Evolutionary conservation across 2,888 invertebrate species (phyloP).

Genomic region (Acleris sparsana): DNA sequence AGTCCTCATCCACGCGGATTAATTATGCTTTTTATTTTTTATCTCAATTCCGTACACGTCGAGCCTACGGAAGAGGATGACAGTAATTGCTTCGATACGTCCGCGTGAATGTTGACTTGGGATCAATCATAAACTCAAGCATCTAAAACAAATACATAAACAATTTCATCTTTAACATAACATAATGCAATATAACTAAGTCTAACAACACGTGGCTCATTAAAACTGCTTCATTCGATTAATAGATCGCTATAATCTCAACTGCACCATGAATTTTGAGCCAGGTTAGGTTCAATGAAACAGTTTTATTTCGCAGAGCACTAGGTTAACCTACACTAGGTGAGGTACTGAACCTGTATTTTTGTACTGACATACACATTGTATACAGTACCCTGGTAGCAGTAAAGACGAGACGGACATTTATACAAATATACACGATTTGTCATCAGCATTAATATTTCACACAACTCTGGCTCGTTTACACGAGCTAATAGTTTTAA

Average conservation of each 20-base stretch:
- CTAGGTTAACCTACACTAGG: slow-evolving; percentile 15
- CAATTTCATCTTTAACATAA: slow-evolving; percentile 74
- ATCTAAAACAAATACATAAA: slow-evolving; percentile 76
- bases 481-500: slow-evolving; percentile 19
- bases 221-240: slow-evolving; percentile 32
- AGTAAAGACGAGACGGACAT: not conserved
- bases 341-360: slow-evolving; percentile 31
- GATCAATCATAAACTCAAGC: slow-evolving; percentile 64
- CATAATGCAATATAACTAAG: slow-evolving; percentile 58
- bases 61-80: not conserved
- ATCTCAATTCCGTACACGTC: no score
- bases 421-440: slow-evolving; percentile 9
- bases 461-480: slow-evolving; percentile 13
- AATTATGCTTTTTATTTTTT: not conserved
- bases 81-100: not conserved
- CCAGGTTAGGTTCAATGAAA: slow-evolving; percentile 8
- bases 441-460: slow-evolving; percentile 14
- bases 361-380: slow-evolving; percentile 29
- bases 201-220: slow-evolving; percentile 44
- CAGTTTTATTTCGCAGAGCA: slow-evolving; percentile 23
- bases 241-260: slow-evolving; percentile 6
- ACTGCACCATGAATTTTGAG: slow-evolving; percentile 21
- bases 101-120: slow-evolving; percentile 12
- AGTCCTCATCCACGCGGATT: not conserved
- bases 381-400: slow-evolving; percentile 4